Conservation (phyloP, 2,797 vertebrate species). For the Antrozous pallidus region DNA sequence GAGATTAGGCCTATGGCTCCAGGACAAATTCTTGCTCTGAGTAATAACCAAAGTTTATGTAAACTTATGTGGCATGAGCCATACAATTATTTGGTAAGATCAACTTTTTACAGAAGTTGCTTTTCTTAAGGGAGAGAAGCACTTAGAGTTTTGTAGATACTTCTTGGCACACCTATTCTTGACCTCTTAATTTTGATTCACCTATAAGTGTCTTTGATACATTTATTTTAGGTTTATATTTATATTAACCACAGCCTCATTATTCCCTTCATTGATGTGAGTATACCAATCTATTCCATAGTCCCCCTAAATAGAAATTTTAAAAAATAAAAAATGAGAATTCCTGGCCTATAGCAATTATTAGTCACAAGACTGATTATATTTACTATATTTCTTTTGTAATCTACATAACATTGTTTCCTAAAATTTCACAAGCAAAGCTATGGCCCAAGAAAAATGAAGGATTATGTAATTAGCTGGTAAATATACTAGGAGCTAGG, state of each 20-base stretch:
- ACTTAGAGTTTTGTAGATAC: background rate
- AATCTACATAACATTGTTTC: constrained; percentile 44
- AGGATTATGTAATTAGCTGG: constrained; percentile 21
- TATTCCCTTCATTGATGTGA: background rate
- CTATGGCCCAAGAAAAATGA: constrained; percentile 10
- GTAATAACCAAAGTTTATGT: background rate
- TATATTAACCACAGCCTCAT: background rate
- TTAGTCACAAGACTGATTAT: background rate
- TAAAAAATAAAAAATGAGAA: background rate
- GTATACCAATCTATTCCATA: background rate
- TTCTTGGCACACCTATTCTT: background rate
- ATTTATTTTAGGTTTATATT: background rate
- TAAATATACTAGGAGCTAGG: constrained; percentile 16
- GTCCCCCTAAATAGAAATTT: background rate
- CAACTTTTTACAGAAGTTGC: background rate
- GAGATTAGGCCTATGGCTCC: background rate
- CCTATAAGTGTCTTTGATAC: background rate
- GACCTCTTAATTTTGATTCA: background rate
- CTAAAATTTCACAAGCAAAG: constrained; percentile 55
- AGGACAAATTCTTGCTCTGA: background rate
- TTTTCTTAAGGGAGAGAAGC: background rate
- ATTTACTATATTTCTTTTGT: constrained; percentile 18
- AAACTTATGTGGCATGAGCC: background rate
- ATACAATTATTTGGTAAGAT: background rate
- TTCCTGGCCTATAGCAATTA: background rate